These are phyloP conservation scores for Heptranchias perlo DNA, from an alignment of 2,113 vertebrate genomes.

Conservation along the genomic window DNA sequence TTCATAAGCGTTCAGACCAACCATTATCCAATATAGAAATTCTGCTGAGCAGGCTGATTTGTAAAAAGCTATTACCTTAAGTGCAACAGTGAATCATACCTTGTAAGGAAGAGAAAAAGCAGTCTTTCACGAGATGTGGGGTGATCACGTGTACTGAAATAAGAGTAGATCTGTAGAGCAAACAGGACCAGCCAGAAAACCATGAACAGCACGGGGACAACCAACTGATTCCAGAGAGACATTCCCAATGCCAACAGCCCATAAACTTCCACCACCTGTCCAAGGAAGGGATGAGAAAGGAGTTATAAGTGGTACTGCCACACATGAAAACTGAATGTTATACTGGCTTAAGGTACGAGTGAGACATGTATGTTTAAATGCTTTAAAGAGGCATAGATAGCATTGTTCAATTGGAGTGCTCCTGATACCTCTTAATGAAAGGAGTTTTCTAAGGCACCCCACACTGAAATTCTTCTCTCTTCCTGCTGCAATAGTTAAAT, in stretches of 20 bases:
- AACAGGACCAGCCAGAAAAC: constrained; percentile 98
- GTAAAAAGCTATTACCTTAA: neutral
- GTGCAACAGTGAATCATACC: constrained; percentile 56
- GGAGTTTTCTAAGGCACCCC: neutral
- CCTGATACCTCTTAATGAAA: neutral
- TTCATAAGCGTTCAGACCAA: neutral
- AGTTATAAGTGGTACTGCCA: neutral
- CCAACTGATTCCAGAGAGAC: constrained; percentile 97
- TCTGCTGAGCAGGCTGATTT: neutral
- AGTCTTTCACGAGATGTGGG: constrained; percentile 90
- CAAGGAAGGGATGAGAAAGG: constrained; percentile 37
- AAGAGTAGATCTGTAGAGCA: constrained; percentile 94
- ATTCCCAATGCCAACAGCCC: constrained; percentile 91
- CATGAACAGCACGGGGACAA: constrained; percentile 96
- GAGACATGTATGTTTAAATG: neutral
- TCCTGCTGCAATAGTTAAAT: neutral
- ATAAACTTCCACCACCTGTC: constrained; percentile 92
- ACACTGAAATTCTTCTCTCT: neutral
- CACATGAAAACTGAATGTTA: neutral
- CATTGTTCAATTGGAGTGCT: neutral
- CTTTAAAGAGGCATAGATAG: neutral
- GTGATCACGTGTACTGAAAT: constrained; percentile 91
- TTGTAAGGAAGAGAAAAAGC: constrained; percentile 94
- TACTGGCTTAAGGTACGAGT: neutral
- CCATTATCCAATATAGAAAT: neutral